These are phyloP conservation scores for Lepus americanus DNA, from an alignment of 2,113 vertebrate species.

Conservation along the genomic window DNA sequence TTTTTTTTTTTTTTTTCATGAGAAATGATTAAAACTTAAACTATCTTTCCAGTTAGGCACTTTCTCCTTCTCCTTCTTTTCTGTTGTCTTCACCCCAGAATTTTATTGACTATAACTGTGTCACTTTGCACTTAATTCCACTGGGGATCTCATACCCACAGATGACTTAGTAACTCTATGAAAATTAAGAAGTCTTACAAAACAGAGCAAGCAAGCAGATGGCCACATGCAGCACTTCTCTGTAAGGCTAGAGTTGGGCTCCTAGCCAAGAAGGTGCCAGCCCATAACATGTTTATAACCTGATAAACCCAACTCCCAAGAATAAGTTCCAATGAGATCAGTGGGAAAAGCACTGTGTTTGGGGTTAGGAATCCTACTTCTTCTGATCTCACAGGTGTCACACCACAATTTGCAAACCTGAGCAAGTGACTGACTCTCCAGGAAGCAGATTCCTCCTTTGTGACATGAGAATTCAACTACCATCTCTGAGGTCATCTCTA, in stretches of 20 bases:
- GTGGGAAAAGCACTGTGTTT: not conserved
- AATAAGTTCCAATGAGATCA: not conserved
- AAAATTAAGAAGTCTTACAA: not conserved
- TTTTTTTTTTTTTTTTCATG: not conserved
- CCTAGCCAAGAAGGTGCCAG: not conserved
- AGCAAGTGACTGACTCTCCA: not conserved
- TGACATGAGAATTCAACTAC: not conserved
- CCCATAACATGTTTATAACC: slow-evolving; percentile 9
- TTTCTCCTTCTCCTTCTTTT: not conserved
- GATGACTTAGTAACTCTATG: not conserved
- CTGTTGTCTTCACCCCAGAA: not conserved
- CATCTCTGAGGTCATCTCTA: not conserved
- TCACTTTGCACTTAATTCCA: not conserved
- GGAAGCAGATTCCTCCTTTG: not conserved
- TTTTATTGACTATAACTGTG: not conserved
- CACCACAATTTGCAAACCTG: not conserved
- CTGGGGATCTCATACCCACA: not conserved
- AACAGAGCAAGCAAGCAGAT: not conserved
- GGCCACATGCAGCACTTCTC: not conserved
- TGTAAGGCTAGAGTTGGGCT: not conserved
- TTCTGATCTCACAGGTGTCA: not conserved
- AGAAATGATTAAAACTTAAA: slow-evolving; percentile 2
- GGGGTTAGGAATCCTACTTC: not conserved
- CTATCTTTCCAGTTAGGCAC: not conserved
- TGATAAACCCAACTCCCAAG: not conserved